These are phyloP conservation scores for Anthonomus grandis DNA, from an alignment of 1,140 invertebrate species.

Conservation along the genomic window DNA sequence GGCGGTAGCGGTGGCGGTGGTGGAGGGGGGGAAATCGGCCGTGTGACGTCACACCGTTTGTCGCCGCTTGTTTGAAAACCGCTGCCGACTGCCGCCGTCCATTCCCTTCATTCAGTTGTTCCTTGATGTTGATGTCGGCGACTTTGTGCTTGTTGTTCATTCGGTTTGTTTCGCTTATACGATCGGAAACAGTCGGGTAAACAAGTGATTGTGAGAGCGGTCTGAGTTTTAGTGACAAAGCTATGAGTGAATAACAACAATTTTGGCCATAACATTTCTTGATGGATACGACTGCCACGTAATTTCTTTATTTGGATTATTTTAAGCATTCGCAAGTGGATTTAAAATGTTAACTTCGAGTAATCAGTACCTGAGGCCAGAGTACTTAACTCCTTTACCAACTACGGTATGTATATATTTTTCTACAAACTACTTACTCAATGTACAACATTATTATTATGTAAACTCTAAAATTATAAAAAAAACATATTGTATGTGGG, in stretches of 20 bases:
- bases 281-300: not conserved
- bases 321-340: slow-evolving; percentile 34
- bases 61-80: slow-evolving; percentile 35
- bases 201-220: not conserved
- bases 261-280: too few relatives aligned
- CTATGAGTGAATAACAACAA: too few relatives aligned
- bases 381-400: slow-evolving; percentile 84
- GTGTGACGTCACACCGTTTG: slow-evolving; percentile 44
- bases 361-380: slow-evolving; percentile 87
- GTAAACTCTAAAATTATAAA: too few relatives aligned
- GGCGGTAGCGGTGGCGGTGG: slow-evolving; percentile 24
- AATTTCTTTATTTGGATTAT: not conserved
- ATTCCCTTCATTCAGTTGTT: slow-evolving; percentile 10
- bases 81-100: slow-evolving; percentile 8
- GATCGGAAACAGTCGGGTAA: not conserved
- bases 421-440: not conserved
- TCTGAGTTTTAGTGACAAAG: not conserved
- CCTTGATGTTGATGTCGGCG: slow-evolving; percentile 1
- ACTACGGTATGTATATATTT: slow-evolving; percentile 78
- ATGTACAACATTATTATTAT: too few relatives aligned
- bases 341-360: slow-evolving; percentile 76
- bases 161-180: too few relatives aligned
- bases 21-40: slow-evolving; percentile 40
- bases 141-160: not conserved
- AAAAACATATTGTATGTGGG: too few relatives aligned